Evolutionary conservation across 2,113 vertebrate genomes (phyloP), one percentile per base, ranked within the genome.

Genomic region (Corynorhinus townsendii): DNA sequence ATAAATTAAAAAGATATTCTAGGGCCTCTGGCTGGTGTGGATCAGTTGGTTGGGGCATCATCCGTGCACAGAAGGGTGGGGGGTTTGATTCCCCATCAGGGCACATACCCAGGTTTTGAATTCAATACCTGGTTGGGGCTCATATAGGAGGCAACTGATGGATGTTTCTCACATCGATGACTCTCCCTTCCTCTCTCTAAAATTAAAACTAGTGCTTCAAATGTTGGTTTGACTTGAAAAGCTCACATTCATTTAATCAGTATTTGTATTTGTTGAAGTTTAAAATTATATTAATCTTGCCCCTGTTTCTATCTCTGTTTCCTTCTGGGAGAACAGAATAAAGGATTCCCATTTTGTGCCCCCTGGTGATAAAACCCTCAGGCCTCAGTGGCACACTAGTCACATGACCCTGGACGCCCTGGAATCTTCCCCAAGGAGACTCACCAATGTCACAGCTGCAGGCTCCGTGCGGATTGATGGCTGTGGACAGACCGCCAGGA

Each of bases 211-310:
- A 11, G 10, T 54, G 85, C n/a, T 94, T 95, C 56, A 96, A 54
- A 38, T 40, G 28, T 54, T 91, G 68, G 14, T 95, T 95, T 94
- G 66, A 82, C 30, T 86, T 86, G 14, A 84, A 93, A 62, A 4
- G 7, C 2, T 68, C 12, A 69, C 33, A 85, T 93, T 72, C 5
- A 54, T 75, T 87, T 17, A 71, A 59, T 59, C n/a, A 72, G 30
- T 40, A 64, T 84, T 92, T 91, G 11, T 64, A 91, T 71, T 33
- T 30, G 66, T 4, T 75, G n/a, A 59, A n/a, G 10, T 54, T 54
- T 93, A 71, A 79, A 89, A 81, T 1, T 81, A 14, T 35, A 9
- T 80, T 30, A 94, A 54, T 81, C 35, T 56, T n/a, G 1, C 28
- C 38, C 7, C 33, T 59, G 19, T 95, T 88, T 92, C 49, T 76